Conservation (phyloP, 1,140 invertebrate species). For the Neuroterus valhalla region DNA sequence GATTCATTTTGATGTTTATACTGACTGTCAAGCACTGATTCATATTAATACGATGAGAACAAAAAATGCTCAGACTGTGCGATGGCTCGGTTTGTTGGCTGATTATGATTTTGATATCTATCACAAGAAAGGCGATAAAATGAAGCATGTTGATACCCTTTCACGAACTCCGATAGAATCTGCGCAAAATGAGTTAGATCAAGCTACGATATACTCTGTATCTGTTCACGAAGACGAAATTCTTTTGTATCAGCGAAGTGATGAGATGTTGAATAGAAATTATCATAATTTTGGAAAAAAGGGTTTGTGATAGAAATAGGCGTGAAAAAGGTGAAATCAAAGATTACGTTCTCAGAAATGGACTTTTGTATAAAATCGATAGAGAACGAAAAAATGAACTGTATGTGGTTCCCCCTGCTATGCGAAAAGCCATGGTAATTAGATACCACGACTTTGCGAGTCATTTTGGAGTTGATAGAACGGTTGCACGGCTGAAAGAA, state of each 20-base stretch:
- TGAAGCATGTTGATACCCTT: conserved; percentile 62
- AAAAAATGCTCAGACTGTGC: not conserved
- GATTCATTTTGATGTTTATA: not conserved
- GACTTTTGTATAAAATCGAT: not conserved
- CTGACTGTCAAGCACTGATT: not conserved
- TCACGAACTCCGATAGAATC: conserved; percentile 49
- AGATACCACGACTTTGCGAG: not conserved
- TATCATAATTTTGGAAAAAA: conserved; percentile 9
- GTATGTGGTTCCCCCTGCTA: not conserved
- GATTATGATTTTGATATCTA: conserved; percentile 34
- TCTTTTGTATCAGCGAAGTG: not conserved
- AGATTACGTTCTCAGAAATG: not conserved
- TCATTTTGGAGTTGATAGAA: conserved; percentile 2
- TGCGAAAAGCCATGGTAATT: conserved; percentile 4
- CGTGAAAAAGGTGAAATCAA: not conserved
- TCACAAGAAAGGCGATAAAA: conserved; percentile 36
- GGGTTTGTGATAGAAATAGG: not conserved
- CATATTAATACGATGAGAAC: conserved; percentile 4
- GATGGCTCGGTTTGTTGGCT: not conserved
- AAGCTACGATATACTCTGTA: not conserved
- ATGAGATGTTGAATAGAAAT: not conserved
- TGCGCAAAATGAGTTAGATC: not conserved
- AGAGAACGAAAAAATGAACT: not conserved
- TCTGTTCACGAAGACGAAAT: not conserved
- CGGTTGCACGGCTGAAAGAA: not conserved